These are phyloP conservation scores for Alentia gelatinosa DNA, from an alignment of 2,888 invertebrate genomes.

Conservation along the genomic window DNA sequence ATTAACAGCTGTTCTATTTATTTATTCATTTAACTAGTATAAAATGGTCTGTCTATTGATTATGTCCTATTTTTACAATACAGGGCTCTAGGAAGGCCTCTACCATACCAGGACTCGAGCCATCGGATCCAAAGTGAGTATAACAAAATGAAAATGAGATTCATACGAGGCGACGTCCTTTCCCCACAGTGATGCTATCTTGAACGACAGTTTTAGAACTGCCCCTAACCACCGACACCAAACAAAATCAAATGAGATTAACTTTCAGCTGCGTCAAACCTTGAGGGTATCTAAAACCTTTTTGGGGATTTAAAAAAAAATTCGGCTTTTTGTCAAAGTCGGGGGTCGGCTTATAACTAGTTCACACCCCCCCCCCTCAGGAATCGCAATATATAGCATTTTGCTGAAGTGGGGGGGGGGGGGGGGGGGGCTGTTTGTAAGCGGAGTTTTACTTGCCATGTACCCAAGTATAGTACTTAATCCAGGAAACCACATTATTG, in stretches of 20 bases:
- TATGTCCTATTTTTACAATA: slow-evolving; percentile 61
- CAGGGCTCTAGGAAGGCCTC: slow-evolving; percentile 77
- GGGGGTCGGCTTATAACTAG: no score
- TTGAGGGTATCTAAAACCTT: background rate
- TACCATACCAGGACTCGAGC: slow-evolving; percentile 80
- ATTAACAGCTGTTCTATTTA: no score
- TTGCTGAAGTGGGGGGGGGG: no score
- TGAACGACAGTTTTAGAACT: background rate
- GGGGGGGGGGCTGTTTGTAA: no score
- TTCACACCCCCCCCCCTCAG: no score
- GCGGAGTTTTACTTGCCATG: no score
- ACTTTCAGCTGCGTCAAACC: background rate
- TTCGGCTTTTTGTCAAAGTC: no score
- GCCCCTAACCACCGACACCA: background rate
- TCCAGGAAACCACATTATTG: no score
- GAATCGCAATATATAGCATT: no score
- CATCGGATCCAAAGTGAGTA: slow-evolving; percentile 78
- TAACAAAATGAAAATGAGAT: background rate
- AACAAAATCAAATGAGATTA: background rate
- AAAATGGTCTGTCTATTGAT: background rate
- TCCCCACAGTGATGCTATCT: background rate
- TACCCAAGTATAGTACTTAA: no score
- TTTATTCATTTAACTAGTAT: no score
- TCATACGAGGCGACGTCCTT: no score
- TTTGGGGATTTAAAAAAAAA: background rate